These are phyloP conservation scores for Phalera bucephala DNA, from an alignment of 2,888 invertebrate genomes.

Conservation along the genomic window DNA sequence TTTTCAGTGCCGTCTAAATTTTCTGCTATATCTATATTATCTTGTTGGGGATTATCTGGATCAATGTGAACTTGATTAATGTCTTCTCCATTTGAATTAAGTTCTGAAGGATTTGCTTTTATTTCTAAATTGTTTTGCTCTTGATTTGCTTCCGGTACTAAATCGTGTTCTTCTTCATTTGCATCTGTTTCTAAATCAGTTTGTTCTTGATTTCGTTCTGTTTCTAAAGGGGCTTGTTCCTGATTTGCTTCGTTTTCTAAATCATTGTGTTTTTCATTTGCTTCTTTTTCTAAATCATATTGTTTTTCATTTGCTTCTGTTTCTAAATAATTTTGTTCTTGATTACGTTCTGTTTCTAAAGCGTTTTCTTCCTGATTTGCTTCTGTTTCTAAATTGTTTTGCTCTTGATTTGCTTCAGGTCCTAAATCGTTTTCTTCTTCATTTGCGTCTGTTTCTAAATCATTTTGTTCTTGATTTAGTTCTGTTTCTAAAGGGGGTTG, in stretches of 20 bases:
- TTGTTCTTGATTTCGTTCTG: neutral
- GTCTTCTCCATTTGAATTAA: constrained; percentile 9
- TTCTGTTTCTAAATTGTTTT: neutral
- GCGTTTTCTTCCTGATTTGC: no score
- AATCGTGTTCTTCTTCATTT: no score
- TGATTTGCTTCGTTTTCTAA: neutral
- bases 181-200: neutral
- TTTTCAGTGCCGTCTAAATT: constrained; percentile 3
- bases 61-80: constrained; percentile 3
- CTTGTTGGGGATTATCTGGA: neutral
- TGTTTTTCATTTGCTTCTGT: no score
- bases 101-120: constrained; percentile 1
- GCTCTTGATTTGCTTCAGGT: no score
- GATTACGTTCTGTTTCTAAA: neutral
- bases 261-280: no score
- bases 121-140: constrained; percentile 10
- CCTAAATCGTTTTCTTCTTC: neutral
- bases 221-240: no score
- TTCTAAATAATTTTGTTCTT: neutral
- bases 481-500: no score
- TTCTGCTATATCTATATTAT: constrained; percentile 1
- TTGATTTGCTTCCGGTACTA: neutral
- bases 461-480: no score
- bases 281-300: no score
- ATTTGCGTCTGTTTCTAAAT: neutral